phyloP scores from a whole-genome alignment of 2,797 vertebrate genomes.

The Mus spretus region DNA sequence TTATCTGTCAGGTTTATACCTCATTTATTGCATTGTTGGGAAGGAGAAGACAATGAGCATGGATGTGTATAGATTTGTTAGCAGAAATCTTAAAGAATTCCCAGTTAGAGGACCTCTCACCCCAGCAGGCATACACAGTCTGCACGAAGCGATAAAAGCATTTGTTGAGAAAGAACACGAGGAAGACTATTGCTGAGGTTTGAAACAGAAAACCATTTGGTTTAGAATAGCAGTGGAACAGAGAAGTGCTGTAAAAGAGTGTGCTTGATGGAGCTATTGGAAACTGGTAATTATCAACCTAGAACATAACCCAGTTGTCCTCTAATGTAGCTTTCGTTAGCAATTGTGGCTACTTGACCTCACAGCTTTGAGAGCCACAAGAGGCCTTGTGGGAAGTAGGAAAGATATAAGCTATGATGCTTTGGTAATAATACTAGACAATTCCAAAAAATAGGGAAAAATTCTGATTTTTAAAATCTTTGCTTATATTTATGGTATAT shows the following conservation, averaged over 20 bases:
- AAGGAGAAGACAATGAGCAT: neutral
- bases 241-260: neutral
- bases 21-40: neutral
- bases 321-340: neutral
- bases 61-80: neutral
- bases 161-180: too few relatives aligned
- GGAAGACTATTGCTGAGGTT: too few relatives aligned
- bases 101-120: neutral
- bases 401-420: neutral
- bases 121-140: neutral
- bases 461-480: neutral
- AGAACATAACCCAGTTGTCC: neutral
- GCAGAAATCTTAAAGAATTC: neutral
- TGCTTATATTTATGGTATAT: neutral
- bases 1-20: neutral
- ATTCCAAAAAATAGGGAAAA: neutral
- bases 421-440: neutral
- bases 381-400: neutral
- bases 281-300: conserved; percentile 2
- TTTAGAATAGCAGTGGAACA: neutral
- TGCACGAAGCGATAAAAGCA: neutral
- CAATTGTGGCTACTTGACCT: neutral
- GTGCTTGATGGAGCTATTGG: neutral
- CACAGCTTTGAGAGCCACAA: neutral
- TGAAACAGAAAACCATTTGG: neutral